Evolutionary conservation across 2,113 vertebrate genomes (phyloP), one percentile per base, ranked within the genome.

Genomic region (Panurus biarmicus): DNA sequence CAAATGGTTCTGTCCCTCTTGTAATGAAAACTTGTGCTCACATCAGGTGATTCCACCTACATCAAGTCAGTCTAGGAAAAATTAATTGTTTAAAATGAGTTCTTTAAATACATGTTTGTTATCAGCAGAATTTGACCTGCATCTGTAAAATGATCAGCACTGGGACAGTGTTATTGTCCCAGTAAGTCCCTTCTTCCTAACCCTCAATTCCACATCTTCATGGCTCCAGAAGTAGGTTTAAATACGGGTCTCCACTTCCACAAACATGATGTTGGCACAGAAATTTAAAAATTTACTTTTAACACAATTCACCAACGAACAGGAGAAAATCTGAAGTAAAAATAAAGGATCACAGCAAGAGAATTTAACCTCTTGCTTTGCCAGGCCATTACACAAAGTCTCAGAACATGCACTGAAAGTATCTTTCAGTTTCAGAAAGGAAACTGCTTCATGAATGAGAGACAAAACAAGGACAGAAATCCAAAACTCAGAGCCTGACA

Each of bases 231-330:
- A 36, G 16, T 0, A 36, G 12, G 0, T 61, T 57, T 50, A 53
- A 85, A 87, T 11, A 36, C 0, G 2, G 8, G 5, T 44, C 19
- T 56, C 35, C 35, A 9, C n/a, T 76, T 61, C 26, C 47, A 48
- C 10, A 83, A 45, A 40, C 12, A 7, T 0, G 2, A 51, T 7
- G 22, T 0, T 33, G 35, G 18, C 47, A 67, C 3, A 28, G 31
- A 50, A 62, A 6, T 5, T 7, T 72, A 21, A 38, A 47, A 12
- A 35, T 29, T 31, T 31, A 31, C 9, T 79, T 75, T 70, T 28
- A 73, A 23, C 12, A 31, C 17, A 16, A 20, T 2, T 67, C 22
- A 33, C 8, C 14, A 28, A 78, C 15, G 51, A 54, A 72, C 2
- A 33, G 47, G 16, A 45, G 21, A 50, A 82, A 85, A 58, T 2